These are phyloP conservation scores for Psephotus haematonotus DNA, from an alignment of 2,113 vertebrate genomes.

Conservation along the genomic window DNA sequence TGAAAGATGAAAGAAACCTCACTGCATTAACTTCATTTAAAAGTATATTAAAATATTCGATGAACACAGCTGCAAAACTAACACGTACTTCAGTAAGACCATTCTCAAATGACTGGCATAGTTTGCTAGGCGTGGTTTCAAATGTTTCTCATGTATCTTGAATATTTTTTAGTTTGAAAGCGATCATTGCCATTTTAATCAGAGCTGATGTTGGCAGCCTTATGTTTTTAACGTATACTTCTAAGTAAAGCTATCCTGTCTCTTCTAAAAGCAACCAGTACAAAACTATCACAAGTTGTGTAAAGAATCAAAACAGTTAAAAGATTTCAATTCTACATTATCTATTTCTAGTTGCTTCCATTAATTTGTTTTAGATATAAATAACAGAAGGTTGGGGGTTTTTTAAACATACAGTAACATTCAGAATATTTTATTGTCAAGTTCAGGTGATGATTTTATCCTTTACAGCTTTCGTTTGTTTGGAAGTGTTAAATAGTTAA, in stretches of 20 bases:
- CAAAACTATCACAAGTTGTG: not conserved
- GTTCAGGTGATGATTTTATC: not conserved
- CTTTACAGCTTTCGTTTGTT: not conserved
- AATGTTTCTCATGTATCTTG: not conserved
- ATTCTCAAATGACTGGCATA: not conserved
- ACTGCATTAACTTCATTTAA: not conserved
- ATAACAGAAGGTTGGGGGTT: not conserved
- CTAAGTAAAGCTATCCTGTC: not conserved
- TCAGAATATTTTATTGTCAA: not conserved
- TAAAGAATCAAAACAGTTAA: not conserved
- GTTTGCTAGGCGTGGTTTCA: not conserved
- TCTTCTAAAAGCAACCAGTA: constrained; percentile 32
- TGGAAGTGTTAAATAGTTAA: not conserved
- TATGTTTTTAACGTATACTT: not conserved
- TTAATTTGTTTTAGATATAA: not conserved
- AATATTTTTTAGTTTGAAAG: not conserved
- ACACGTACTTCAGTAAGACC: not conserved
- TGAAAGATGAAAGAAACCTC: not conserved
- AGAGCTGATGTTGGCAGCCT: not conserved
- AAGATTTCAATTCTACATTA: not conserved
- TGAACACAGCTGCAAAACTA: not conserved
- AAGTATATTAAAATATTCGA: not conserved
- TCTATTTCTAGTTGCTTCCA: not conserved
- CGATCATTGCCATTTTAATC: constrained; percentile 8
- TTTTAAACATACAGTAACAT: not conserved